A percentile compares a stretch with the other conserved stretches of the same genome.
Evolutionary conservation across 2,888 invertebrate species (phyloP).

Genomic region (Isotomurus palustris): DNA sequence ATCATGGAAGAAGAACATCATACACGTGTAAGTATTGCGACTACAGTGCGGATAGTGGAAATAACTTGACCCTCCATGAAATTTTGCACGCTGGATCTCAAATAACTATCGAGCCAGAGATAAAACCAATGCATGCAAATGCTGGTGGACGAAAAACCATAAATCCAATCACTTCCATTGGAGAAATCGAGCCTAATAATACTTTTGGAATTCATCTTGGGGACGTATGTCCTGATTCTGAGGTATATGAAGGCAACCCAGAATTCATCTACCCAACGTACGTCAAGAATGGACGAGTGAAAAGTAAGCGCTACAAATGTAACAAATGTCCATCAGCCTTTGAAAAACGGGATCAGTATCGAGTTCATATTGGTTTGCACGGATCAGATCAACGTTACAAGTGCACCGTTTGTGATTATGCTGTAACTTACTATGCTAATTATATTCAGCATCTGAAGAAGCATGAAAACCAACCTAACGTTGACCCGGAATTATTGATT

Average conservation of each 20-base stretch:
- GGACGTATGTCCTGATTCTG: slow-evolving; percentile 12
- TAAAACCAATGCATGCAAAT: not conserved
- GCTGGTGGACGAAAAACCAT: not conserved
- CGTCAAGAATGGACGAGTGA: slow-evolving; percentile 66
- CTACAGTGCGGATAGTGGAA: slow-evolving; percentile 64
- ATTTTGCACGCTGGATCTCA: slow-evolving; percentile 55
- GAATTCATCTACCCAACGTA: slow-evolving; percentile 71
- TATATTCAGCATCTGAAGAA: slow-evolving; percentile 76
- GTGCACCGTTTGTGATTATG: slow-evolving; percentile 80
- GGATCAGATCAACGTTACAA: slow-evolving; percentile 77
- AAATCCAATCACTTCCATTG: not conserved
- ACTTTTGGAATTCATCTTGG: not conserved
- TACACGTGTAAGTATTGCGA: slow-evolving; percentile 68
- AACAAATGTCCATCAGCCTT: slow-evolving; percentile 83
- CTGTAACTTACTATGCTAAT: slow-evolving; percentile 79
- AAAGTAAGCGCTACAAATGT: slow-evolving; percentile 75
- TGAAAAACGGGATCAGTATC: slow-evolving; percentile 63
- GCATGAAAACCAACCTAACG: slow-evolving; percentile 53
- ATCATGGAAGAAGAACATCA: slow-evolving; percentile 62
- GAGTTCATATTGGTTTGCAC: slow-evolving; percentile 74
- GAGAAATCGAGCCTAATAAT: not conserved
- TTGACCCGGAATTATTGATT: slow-evolving; percentile 30
- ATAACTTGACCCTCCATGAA: slow-evolving; percentile 64
- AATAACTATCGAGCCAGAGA: slow-evolving; percentile 32
- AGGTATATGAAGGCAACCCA: slow-evolving; percentile 61